Conservation (phyloP, 1,140 invertebrate genomes). For the Drosophila watanabei region DNA sequence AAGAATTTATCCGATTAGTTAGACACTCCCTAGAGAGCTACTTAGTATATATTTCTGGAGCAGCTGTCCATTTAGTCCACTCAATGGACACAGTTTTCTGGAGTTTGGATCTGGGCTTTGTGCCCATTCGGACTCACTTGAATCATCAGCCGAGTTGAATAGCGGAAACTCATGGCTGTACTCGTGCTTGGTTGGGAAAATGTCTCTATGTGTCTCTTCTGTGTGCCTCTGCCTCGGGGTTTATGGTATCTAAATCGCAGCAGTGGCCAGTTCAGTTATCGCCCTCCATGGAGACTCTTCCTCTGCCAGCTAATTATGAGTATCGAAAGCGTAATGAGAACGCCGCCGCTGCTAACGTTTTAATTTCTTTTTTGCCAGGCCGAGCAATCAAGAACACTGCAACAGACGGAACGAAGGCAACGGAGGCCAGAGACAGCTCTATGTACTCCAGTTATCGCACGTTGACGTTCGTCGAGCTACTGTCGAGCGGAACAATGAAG, state of each 20-base stretch:
- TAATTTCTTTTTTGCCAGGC: constrained; percentile 49
- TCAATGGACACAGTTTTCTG: constrained; percentile 7
- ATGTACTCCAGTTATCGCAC: constrained; percentile 75
- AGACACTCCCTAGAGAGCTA: not conserved
- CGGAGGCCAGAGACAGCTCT: constrained; percentile 27
- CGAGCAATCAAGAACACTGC: constrained; percentile 32
- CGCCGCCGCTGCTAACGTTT: constrained; percentile 37
- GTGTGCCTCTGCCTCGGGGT: constrained; percentile 13
- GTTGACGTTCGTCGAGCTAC: constrained; percentile 60
- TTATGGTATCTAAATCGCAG: constrained; percentile 55
- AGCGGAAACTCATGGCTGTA: constrained; percentile 75
- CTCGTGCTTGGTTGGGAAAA: constrained; percentile 48
- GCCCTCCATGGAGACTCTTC: constrained; percentile 45
- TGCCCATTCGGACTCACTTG: constrained; percentile 52
- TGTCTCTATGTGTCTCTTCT: constrained; percentile 11
- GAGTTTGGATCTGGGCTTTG: constrained; percentile 19
- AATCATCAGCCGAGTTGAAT: constrained; percentile 62
- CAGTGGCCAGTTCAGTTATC: constrained; percentile 55
- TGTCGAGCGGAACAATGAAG: constrained; percentile 68
- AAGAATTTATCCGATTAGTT: not conserved
- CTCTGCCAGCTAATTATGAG: constrained; percentile 55
- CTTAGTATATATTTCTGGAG: not conserved
- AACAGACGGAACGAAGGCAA: constrained; percentile 12
- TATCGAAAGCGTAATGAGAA: constrained; percentile 54
- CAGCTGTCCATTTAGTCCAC: not conserved